A percentile compares a stretch with the other conserved stretches of the same genome.
phyloP scores from a whole-genome alignment of 2,888 invertebrate species.

The Euzophera pinguis region DNA sequence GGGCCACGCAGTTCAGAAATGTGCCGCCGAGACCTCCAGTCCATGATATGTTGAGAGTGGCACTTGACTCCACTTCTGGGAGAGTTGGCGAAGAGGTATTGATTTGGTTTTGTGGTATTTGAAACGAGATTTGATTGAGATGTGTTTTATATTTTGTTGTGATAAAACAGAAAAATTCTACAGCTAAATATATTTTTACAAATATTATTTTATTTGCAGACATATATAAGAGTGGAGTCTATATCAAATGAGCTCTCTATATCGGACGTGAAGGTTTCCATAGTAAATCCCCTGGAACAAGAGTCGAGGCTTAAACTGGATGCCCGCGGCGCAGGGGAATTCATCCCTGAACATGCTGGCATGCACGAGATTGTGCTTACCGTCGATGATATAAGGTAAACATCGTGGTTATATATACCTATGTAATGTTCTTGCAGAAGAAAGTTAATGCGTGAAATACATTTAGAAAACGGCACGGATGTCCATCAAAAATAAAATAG shows the following conservation, averaged over 20 bases:
- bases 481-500: too few relatives aligned
- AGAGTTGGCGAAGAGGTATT: slow-evolving; percentile 92
- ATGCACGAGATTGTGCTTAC: slow-evolving; percentile 91
- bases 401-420: too few relatives aligned
- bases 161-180: too few relatives aligned
- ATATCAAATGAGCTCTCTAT: slow-evolving; percentile 84
- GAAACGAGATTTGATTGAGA: too few relatives aligned
- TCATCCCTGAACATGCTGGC: slow-evolving; percentile 93
- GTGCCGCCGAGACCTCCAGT: slow-evolving; percentile 91
- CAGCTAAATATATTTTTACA: not conserved
- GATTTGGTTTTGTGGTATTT: too few relatives aligned
- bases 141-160: too few relatives aligned
- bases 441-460: too few relatives aligned
- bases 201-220: slow-evolving; percentile 70
- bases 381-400: slow-evolving; percentile 80
- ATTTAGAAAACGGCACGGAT: too few relatives aligned
- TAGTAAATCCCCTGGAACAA: slow-evolving; percentile 88
- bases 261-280: slow-evolving; percentile 86
- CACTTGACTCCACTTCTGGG: slow-evolving; percentile 90
- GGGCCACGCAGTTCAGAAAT: slow-evolving; percentile 95
- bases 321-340: slow-evolving; percentile 88
- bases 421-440: too few relatives aligned
- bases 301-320: slow-evolving; percentile 82
- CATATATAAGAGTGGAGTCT: slow-evolving; percentile 88
- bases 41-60: slow-evolving; percentile 89